A percentile compares a stretch with the other conserved stretches of the same genome.
Evolutionary conservation across 1,140 invertebrate species (phyloP).

Genomic region (Cardiocondyla obscurior): DNA sequence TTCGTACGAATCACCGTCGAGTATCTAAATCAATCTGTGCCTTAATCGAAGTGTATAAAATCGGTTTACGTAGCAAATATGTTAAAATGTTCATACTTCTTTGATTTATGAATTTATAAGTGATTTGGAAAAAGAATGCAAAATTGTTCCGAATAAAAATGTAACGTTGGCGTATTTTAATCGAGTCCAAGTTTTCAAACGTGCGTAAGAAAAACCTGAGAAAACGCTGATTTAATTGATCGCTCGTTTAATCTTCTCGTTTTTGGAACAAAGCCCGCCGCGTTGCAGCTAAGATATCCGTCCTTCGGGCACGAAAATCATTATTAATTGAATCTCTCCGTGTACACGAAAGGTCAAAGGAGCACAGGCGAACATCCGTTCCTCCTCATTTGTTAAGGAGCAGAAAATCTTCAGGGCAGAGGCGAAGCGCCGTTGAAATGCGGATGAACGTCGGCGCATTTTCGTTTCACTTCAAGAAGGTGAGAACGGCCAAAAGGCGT

Average conservation of each 20-base stretch:
- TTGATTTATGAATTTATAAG: not conserved
- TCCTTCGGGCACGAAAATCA: not conserved
- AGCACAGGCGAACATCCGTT: not conserved
- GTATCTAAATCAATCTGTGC: not conserved
- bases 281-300: not conserved
- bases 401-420: not conserved
- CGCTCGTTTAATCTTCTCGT: not conserved
- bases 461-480: conserved; percentile 53
- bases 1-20: not conserved
- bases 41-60: not conserved
- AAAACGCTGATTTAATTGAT: not conserved
- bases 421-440: conserved; percentile 32
- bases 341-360: not conserved
- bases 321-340: not conserved
- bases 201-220: too few species aligned
- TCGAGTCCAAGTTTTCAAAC: not conserved
- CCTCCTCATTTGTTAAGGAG: not conserved
- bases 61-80: not conserved
- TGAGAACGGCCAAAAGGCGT: conserved; percentile 21
- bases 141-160: not conserved
- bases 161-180: not conserved
- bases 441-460: conserved; percentile 55
- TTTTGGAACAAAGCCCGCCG: not conserved
- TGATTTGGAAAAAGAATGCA: not conserved
- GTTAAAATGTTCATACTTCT: not conserved